Percentiles rank a stretch among this genome's conserved stretches.
These are phyloP conservation scores for Littorina saxatilis DNA, from an alignment of 1,140 invertebrate species.

Conservation along the genomic window DNA sequence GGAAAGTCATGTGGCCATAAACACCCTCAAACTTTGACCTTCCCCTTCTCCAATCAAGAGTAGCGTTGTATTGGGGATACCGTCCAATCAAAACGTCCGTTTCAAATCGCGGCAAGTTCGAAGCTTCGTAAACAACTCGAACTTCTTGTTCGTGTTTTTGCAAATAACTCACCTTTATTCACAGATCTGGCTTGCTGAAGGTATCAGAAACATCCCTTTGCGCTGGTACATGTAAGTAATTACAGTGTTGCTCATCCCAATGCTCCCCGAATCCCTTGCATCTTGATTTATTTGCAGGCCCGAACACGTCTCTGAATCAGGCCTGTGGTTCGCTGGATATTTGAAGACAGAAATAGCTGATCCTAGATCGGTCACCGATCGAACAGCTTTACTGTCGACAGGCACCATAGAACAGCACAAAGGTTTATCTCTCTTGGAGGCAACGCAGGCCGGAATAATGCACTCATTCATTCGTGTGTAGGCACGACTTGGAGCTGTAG, in stretches of 20 bases:
- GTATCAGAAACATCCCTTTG: not conserved
- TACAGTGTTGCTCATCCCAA: no score
- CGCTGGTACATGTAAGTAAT: no score
- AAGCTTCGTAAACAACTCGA: slow-evolving; percentile 20
- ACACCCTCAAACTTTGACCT: slow-evolving; percentile 18
- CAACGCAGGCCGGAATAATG: not conserved
- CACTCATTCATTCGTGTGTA: slow-evolving; percentile 4
- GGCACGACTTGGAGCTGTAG: slow-evolving; percentile 6
- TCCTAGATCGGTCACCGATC: no score
- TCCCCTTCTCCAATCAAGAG: not conserved
- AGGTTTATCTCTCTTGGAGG: no score
- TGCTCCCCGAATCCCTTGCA: no score
- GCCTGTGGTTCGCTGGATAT: no score
- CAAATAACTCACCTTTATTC: not conserved
- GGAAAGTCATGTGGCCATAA: slow-evolving; percentile 30
- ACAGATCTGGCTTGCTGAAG: not conserved
- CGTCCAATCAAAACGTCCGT: slow-evolving; percentile 25
- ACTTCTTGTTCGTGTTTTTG: not conserved
- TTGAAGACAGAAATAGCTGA: no score
- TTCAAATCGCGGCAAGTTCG: slow-evolving; percentile 34
- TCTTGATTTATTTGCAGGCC: no score
- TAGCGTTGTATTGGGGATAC: not conserved
- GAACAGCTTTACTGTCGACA: no score
- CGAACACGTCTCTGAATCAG: no score
- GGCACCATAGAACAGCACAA: no score